These are phyloP conservation scores for Sitodiplosis mosellana DNA, from an alignment of 1,140 invertebrate species.

Conservation along the genomic window DNA sequence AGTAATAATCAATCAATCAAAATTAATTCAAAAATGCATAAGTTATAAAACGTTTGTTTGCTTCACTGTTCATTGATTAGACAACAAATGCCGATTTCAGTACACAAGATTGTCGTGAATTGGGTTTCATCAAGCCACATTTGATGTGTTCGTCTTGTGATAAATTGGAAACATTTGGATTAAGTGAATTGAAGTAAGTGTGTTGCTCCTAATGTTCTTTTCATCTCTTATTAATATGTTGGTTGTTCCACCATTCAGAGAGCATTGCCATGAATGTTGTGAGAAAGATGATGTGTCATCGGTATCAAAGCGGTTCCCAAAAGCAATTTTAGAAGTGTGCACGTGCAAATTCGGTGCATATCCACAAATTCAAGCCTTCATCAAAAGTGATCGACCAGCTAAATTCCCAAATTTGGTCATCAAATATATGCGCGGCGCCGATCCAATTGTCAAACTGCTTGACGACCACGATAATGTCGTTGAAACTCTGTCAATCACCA, in stretches of 20 bases:
- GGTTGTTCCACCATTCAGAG: slow-evolving; percentile 26
- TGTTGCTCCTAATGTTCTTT: neutral
- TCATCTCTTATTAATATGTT: neutral
- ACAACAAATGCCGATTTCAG: slow-evolving; percentile 35
- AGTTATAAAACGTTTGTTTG: too few species aligned
- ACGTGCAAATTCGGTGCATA: slow-evolving; percentile 90
- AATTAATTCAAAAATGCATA: too few species aligned
- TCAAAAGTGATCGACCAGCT: slow-evolving; percentile 67
- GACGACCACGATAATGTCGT: slow-evolving; percentile 64
- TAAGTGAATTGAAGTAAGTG: slow-evolving; percentile 43
- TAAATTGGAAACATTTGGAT: slow-evolving; percentile 55
- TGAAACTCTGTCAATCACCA: slow-evolving; percentile 81
- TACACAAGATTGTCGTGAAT: slow-evolving; percentile 61
- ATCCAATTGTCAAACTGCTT: slow-evolving; percentile 80
- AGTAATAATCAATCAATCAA: too few species aligned
- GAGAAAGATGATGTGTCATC: slow-evolving; percentile 47
- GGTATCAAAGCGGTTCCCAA: slow-evolving; percentile 49
- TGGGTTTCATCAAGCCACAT: slow-evolving; percentile 74
- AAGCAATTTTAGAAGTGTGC: slow-evolving; percentile 78
- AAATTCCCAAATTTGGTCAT: slow-evolving; percentile 80
- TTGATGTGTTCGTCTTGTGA: slow-evolving; percentile 78
- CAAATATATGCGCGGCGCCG: slow-evolving; percentile 74
- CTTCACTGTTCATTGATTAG: too few species aligned
- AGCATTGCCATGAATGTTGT: slow-evolving; percentile 59
- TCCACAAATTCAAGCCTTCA: slow-evolving; percentile 91